These are phyloP conservation scores for Cosmia trapezina DNA, from an alignment of 2,888 invertebrate species.

Conservation along the genomic window DNA sequence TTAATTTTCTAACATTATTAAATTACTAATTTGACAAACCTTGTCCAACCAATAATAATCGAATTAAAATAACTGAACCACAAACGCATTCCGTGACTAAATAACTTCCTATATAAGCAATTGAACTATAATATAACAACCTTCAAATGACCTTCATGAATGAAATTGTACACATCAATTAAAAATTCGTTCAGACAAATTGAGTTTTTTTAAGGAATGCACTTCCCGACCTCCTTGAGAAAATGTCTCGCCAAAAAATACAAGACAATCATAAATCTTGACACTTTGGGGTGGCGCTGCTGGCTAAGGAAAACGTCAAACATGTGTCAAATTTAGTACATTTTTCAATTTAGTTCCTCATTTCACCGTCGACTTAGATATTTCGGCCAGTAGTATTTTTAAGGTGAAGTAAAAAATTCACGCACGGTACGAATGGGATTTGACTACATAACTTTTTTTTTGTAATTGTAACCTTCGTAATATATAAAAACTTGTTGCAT, in stretches of 20 bases:
- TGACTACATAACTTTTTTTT: conserved; percentile 22
- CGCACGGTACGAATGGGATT: conserved; percentile 10
- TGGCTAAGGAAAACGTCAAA: conserved; percentile 15
- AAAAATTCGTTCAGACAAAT: conserved; percentile 44
- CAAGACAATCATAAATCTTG: background rate
- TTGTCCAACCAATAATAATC: conserved; percentile 52
- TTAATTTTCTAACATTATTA: conserved; percentile 8
- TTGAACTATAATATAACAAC: conserved; percentile 66
- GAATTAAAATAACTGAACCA: conserved; percentile 43
- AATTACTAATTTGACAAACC: conserved; percentile 41
- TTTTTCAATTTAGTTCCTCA: conserved; percentile 9
- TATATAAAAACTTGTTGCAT: conserved; percentile 14
- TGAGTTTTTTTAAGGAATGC: conserved; percentile 45
- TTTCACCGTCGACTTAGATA: background rate
- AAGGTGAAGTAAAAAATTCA: conserved; percentile 39
- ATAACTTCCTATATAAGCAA: conserved; percentile 63
- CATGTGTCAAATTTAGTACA: conserved; percentile 5
- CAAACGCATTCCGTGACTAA: conserved; percentile 50
- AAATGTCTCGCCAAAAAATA: conserved; percentile 12
- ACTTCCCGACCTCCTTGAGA: conserved; percentile 62
- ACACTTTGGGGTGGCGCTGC: conserved; percentile 9
- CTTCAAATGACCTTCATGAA: conserved; percentile 66
- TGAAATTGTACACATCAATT: conserved; percentile 57
- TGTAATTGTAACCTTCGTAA: conserved; percentile 38
- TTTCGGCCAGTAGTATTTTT: conserved; percentile 4